Evolutionary conservation across 2,113 vertebrate species (phyloP).

Genomic region (Ramphastos sulfuratus): DNA sequence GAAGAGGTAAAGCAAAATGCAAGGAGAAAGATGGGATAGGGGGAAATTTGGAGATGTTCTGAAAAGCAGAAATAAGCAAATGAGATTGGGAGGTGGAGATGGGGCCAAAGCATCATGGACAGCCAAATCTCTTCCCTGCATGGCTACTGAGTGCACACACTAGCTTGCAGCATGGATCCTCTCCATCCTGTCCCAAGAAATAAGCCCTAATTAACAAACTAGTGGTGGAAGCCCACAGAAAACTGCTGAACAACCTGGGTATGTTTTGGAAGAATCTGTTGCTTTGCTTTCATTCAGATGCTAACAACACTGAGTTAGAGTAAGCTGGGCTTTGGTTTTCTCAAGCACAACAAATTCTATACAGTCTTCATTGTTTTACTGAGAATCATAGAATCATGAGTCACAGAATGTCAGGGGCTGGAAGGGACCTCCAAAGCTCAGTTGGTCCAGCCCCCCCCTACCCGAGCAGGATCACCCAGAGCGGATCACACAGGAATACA

Average conservation of each 20-base stretch:
- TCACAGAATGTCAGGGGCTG: too few relatives aligned
- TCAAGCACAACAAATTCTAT: background rate
- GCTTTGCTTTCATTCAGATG: background rate
- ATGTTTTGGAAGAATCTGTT: background rate
- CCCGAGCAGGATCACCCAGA: too few relatives aligned
- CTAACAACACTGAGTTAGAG: accelerated
- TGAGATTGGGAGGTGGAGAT: background rate
- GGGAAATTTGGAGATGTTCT: background rate
- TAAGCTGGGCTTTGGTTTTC: background rate
- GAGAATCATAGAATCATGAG: too few relatives aligned
- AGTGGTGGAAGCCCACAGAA: background rate
- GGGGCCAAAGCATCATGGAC: background rate
- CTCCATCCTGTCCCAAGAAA: background rate
- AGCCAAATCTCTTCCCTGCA: accelerated
- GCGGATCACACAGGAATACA: too few relatives aligned
- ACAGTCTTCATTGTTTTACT: background rate
- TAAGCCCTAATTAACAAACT: background rate
- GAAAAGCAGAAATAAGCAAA: background rate
- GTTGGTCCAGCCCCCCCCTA: too few relatives aligned
- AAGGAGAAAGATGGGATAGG: background rate
- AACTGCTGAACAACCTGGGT: background rate
- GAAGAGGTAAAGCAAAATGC: background rate
- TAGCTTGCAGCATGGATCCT: background rate
- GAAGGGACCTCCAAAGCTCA: too few relatives aligned
- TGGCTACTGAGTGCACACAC: background rate